Percentiles rank a stretch among this genome's conserved stretches.
Evolutionary conservation across 2,888 invertebrate species (phyloP).

Genomic region (Schizotus pectinicornis): DNA sequence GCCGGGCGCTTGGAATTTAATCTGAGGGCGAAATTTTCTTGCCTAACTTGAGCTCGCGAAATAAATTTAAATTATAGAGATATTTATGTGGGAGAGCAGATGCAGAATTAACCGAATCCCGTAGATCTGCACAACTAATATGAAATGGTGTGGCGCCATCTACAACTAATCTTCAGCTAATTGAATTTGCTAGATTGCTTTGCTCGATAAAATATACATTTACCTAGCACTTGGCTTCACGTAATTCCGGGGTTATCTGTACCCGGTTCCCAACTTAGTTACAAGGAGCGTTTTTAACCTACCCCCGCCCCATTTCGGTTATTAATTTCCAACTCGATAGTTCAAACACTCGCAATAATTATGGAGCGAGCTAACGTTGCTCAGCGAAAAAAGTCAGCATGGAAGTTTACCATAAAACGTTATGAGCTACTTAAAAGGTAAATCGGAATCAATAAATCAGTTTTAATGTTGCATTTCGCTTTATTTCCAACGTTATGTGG

Average conservation of each 20-base stretch:
- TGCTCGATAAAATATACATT: slow-evolving; percentile 59
- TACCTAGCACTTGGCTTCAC: slow-evolving; percentile 53
- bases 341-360: slow-evolving; percentile 5
- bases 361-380: too few relatives aligned
- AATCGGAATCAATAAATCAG: slow-evolving; percentile 3
- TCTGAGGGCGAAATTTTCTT: not conserved
- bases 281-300: slow-evolving; percentile 31
- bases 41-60: slow-evolving; percentile 9
- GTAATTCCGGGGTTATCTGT: slow-evolving; percentile 51
- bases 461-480: not conserved
- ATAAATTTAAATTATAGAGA: slow-evolving; percentile 25
- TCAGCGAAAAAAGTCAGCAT: not conserved
- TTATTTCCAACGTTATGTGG: not conserved
- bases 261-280: slow-evolving; percentile 35
- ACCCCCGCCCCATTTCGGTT: not conserved
- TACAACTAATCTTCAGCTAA: slow-evolving; percentile 58
- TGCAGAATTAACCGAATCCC: slow-evolving; percentile 42
- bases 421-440: slow-evolving; percentile 1
- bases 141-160: slow-evolving; percentile 46
- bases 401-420: slow-evolving; percentile 3
- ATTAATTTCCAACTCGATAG: slow-evolving; percentile 32
- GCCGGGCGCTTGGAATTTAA: not conserved
- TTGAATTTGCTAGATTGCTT: slow-evolving; percentile 60
- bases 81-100: slow-evolving; percentile 30
- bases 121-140: slow-evolving; percentile 46